Conservation (phyloP, 1,140 invertebrate genomes). For the Epicauta chinensis region DNA sequence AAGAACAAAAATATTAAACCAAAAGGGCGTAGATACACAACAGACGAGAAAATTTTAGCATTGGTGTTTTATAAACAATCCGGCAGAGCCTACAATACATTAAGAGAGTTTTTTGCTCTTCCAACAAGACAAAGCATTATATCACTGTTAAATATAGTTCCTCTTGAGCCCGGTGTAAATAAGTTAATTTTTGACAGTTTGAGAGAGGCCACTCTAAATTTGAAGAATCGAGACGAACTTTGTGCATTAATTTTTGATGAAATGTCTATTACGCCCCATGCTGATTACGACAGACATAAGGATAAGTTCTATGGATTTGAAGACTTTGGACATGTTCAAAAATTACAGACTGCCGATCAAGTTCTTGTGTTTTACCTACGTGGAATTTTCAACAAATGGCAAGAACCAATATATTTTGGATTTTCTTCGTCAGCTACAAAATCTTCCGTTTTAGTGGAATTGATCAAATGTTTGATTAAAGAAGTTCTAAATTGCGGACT, state of each 20-base stretch:
- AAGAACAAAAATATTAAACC: neutral
- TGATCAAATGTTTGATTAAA: too few species aligned
- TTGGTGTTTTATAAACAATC: neutral
- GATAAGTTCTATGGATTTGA: too few species aligned
- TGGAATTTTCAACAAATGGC: neutral
- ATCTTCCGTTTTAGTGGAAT: too few species aligned
- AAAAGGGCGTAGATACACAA: neutral
- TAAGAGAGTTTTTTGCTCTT: constrained; percentile 2
- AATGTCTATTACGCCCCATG: neutral
- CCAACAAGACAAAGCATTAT: neutral
- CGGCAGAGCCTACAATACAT: neutral
- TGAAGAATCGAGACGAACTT: neutral
- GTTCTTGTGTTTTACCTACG: neutral
- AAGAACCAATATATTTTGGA: neutral
- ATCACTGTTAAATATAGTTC: constrained; percentile 3
- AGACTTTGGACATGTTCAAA: too few species aligned
- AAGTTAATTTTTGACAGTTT: constrained; percentile 4
- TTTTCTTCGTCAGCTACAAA: too few species aligned
- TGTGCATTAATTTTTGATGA: constrained; percentile 14
- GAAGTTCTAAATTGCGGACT: too few species aligned
- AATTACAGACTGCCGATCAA: too few species aligned
- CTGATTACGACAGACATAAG: neutral
- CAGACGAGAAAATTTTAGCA: neutral
- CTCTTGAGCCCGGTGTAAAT: constrained; percentile 7
- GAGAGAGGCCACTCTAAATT: neutral